Conservation (phyloP, 2,888 invertebrate genomes). For the Melinaea menophilus region DNA sequence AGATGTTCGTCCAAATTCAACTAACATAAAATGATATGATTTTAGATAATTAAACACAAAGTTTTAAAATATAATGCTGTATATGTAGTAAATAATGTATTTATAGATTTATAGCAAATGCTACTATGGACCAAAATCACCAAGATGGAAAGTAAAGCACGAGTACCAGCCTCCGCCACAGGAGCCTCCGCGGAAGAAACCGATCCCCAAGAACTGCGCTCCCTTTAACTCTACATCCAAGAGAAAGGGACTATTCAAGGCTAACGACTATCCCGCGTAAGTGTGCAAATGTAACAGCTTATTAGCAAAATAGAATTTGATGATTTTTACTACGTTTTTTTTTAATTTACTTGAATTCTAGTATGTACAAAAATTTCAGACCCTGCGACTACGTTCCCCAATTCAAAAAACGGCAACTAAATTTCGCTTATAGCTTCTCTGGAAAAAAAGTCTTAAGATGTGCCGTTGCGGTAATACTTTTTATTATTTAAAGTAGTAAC, state of each 20-base stretch:
- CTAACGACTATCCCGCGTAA: conserved; percentile 59
- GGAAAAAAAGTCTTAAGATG: conserved; percentile 60
- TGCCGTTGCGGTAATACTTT: conserved; percentile 54
- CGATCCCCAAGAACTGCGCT: conserved; percentile 54
- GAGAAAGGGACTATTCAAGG: conserved; percentile 54
- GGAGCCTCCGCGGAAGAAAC: conserved; percentile 39
- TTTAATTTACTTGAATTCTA: not conserved
- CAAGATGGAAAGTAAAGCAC: conserved; percentile 58
- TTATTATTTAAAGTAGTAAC: not conserved
- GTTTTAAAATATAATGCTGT: too few species aligned
- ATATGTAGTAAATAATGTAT: not conserved
- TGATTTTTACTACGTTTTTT: too few species aligned
- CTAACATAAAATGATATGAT: too few species aligned
- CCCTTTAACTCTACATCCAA: conserved; percentile 65
- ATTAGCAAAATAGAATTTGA: not conserved
- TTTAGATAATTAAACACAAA: too few species aligned
- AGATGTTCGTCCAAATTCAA: too few species aligned
- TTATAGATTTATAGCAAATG: conserved; percentile 56
- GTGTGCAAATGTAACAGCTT: conserved; percentile 27
- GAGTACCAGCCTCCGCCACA: conserved; percentile 66
- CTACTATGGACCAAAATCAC: conserved; percentile 54
- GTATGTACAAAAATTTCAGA: conserved; percentile 42
- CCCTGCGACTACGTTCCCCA: conserved; percentile 65
- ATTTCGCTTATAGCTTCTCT: conserved; percentile 64
- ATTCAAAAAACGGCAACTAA: conserved; percentile 57